Evolutionary conservation across 1,140 invertebrate genomes (phyloP), one percentile per base, ranked within the genome.

Genomic region (Ectropis grisescens): DNA sequence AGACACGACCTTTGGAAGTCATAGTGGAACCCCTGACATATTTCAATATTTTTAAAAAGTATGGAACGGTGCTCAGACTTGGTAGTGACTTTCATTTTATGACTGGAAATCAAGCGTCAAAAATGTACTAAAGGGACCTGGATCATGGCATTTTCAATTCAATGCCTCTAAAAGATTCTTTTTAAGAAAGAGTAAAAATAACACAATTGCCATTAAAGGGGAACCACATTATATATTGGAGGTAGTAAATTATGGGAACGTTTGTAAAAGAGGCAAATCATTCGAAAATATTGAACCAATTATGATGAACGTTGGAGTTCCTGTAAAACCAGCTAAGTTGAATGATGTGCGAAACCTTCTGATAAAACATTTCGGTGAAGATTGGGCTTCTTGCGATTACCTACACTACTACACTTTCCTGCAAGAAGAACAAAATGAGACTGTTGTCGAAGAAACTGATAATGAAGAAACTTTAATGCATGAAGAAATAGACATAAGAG

Each of bases 391-490:
- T n/a, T n/a, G n/a, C n/a, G n/a, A n/a, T n/a, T n/a, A n/a, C n/a
- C n/a, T n/a, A n/a, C 24, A 29, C 13, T 30, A 30, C 11, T 30
- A 29, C 35, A 37, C 2, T 4, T 30, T 29, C 15, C 35, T 30
- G 4, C 11, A 30, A 29, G 35, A 30, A 37, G 35, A 24, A 37
- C 2, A 30, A 30, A 37, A 37, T 37, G 27, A 29, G 13, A 30
- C 2, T 37, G 11, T 8, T 37, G 16, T 22, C 1, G 11, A 22
- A 37, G 35, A 37, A 37, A 37, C 35, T 30, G 35, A 37, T 19
- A 22, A 15, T 62, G 89, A 24, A 91, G 29, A 28, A 32, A 30
- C 28, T 6, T 31, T 37, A 16, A 32, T 43, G 30, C n/a, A 32
- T 10, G 34, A 37, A n/a, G 25, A 37, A 37, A 28, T 10, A 35